phyloP scores from a whole-genome alignment of 35 echinoderm and acorn worm genomes.

The Holothuria glaberrima region DNA sequence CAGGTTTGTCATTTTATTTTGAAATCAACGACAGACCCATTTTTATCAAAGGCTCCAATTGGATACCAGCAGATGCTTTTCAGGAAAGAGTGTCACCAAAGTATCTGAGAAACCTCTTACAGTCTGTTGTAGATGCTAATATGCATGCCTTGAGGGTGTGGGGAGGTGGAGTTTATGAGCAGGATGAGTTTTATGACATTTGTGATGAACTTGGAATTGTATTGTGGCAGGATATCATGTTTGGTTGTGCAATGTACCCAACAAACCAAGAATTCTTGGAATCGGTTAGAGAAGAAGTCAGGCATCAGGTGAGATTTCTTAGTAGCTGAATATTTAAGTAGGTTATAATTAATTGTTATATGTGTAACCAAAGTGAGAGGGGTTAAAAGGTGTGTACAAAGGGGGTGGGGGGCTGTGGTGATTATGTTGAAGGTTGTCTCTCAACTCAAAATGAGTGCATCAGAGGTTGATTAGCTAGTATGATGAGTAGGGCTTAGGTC shows the following conservation, averaged over 20 bases:
- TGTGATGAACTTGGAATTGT: conserved; percentile 85
- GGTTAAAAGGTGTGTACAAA: no score
- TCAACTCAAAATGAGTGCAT: no score
- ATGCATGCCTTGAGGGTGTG: conserved; percentile 88
- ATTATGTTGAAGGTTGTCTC: no score
- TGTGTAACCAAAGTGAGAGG: no score
- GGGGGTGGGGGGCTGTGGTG: no score
- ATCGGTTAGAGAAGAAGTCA: conserved; percentile 75
- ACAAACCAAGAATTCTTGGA: conserved; percentile 65
- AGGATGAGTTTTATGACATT: conserved; percentile 85
- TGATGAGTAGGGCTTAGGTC: no score
- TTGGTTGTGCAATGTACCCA: conserved; percentile 90
- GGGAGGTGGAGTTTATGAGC: conserved; percentile 95
- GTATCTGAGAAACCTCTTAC: conserved; percentile 61
- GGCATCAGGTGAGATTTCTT: conserved; percentile 64
- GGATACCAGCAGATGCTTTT: conserved; percentile 95
- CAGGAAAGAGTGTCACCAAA: conserved; percentile 70
- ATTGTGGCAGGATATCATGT: conserved; percentile 97
- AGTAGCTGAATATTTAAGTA: no score
- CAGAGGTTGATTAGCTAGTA: no score
- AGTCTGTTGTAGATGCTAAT: conserved; percentile 87
- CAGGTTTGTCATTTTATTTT: conserved; percentile 91
- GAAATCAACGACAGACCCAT: conserved; percentile 79
- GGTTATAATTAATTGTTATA: no score
- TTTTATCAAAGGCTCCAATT: conserved; percentile 96